These are phyloP conservation scores for Nautilus pompilius DNA, from an alignment of 1,140 invertebrate species.

Conservation along the genomic window DNA sequence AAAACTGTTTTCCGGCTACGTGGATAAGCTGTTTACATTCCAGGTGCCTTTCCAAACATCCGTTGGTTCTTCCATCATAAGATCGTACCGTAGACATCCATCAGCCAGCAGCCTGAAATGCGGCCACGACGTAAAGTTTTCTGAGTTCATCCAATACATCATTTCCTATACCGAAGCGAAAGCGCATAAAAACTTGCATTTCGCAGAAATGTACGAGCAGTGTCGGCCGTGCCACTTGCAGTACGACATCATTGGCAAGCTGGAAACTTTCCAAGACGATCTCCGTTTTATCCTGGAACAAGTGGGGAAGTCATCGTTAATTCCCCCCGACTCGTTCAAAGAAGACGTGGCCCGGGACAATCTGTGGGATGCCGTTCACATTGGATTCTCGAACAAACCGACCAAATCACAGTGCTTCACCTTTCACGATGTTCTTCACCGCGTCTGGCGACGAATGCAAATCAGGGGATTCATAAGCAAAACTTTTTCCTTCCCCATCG, in stretches of 20 bases:
- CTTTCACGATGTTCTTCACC: neutral
- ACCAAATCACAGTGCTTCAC: neutral
- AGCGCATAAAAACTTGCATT: conserved; percentile 12
- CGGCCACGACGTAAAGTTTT: conserved; percentile 25
- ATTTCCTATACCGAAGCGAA: neutral
- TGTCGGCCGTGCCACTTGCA: conserved; percentile 18
- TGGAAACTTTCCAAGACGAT: conserved; percentile 13
- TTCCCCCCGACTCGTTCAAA: neutral
- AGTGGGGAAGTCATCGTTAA: neutral
- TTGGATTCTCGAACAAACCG: neutral
- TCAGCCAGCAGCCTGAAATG: conserved; percentile 9
- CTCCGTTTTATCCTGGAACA: neutral
- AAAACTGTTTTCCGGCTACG: conserved; percentile 22
- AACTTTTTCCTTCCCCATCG: too few species aligned
- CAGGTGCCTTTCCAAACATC: conserved; percentile 13
- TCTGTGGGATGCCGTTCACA: neutral
- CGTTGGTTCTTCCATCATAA: conserved; percentile 5
- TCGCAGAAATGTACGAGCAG: conserved; percentile 11
- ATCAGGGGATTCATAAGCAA: too few species aligned
- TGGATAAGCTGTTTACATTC: conserved; percentile 25
- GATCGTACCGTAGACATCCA: neutral
- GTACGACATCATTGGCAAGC: conserved; percentile 9
- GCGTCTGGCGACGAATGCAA: too few species aligned
- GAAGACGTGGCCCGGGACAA: neutral
- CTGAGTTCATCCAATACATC: conserved; percentile 19